Evolutionary conservation across 2,113 vertebrate genomes (phyloP).

Genomic region (Ceyx margarethae): DNA sequence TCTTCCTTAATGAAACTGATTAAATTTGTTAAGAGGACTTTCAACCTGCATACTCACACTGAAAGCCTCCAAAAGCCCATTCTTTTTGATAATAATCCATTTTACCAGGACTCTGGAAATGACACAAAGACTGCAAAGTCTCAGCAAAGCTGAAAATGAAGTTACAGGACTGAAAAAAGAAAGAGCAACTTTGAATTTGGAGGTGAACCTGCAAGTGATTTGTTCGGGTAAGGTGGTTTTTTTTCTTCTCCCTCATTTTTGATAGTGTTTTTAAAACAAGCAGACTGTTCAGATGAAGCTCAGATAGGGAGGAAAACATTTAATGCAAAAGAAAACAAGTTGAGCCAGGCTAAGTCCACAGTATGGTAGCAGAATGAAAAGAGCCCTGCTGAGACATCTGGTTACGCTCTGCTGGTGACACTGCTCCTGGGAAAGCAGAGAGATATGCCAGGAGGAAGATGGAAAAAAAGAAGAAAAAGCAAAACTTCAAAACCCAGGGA

Average conservation of each 20-base stretch:
- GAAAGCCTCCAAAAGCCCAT: background rate
- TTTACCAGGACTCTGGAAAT: background rate
- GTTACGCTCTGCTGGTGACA: background rate
- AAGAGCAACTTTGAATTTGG: background rate
- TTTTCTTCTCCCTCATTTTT: background rate
- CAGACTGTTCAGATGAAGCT: background rate
- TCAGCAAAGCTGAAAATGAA: background rate
- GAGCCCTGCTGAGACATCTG: background rate
- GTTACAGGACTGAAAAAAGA: background rate
- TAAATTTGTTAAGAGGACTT: background rate
- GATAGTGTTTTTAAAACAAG: background rate
- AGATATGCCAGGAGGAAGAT: background rate
- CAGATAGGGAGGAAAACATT: background rate
- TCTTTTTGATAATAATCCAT: background rate
- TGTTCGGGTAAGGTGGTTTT: background rate
- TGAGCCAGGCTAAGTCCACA: background rate
- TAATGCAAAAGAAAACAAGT: background rate
- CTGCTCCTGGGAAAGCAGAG: conserved; percentile 7
- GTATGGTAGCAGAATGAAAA: background rate
- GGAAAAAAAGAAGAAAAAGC: background rate
- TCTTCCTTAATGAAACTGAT: background rate
- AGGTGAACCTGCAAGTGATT: background rate
- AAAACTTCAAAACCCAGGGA: conserved; percentile 24
- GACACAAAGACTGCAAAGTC: background rate
- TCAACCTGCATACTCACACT: background rate